These are phyloP conservation scores for Acrobasis repandana DNA, from an alignment of 2,888 invertebrate species.

Conservation along the genomic window DNA sequence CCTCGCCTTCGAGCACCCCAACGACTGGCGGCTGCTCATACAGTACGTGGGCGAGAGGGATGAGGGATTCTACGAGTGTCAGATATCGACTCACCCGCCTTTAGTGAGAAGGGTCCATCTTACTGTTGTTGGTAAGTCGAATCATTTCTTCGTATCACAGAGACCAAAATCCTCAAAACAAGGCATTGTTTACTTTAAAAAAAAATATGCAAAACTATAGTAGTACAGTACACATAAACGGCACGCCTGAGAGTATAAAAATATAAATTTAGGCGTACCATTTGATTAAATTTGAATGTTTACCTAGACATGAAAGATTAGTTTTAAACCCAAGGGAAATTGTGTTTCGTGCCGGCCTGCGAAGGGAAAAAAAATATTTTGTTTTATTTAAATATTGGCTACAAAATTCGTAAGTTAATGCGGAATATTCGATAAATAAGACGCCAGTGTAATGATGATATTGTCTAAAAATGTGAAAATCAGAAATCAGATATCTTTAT, in stretches of 20 bases:
- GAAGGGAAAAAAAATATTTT: background rate
- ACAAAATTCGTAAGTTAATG: background rate
- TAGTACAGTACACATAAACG: background rate
- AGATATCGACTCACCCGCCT: constrained; percentile 90
- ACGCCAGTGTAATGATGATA: too few relatives aligned
- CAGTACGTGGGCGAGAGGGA: constrained; percentile 89
- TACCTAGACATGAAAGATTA: background rate
- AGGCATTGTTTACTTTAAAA: too few relatives aligned
- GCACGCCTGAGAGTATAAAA: background rate
- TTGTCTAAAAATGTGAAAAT: too few relatives aligned
- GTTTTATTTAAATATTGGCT: background rate
- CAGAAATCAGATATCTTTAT: too few relatives aligned
- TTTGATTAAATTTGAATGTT: background rate
- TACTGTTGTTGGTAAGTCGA: constrained; percentile 86
- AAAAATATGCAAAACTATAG: too few relatives aligned
- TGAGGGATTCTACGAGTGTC: constrained; percentile 91
- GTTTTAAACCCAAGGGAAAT: constrained; percentile 4
- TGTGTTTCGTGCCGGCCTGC: background rate
- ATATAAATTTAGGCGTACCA: background rate
- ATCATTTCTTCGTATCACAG: constrained; percentile 1
- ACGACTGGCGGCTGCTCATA: constrained; percentile 89
- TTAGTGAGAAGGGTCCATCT: constrained; percentile 87
- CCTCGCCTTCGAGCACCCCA: constrained; percentile 87
- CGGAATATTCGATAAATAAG: background rate
- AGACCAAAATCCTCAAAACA: too few relatives aligned